Conservation (phyloP, 2,888 invertebrate species). For the Oscheius sp. region DNA sequence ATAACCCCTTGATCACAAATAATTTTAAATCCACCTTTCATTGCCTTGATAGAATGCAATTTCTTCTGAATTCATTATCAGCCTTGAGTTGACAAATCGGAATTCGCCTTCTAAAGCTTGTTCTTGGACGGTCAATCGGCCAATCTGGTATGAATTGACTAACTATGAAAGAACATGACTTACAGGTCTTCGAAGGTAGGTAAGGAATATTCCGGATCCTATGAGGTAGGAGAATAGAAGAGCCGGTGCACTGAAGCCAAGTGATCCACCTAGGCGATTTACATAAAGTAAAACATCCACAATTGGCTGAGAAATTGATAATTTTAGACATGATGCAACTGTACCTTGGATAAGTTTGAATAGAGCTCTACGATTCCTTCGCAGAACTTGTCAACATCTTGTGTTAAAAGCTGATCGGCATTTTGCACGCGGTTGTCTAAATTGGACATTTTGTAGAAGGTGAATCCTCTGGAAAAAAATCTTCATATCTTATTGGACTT, state of each 20-base stretch:
- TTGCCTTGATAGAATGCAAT: slow-evolving; percentile 77
- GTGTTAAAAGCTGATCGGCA: slow-evolving; percentile 93
- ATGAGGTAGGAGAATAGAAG: slow-evolving; percentile 87
- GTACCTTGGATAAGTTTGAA: slow-evolving; percentile 88
- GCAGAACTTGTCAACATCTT: slow-evolving; percentile 96
- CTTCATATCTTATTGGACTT: background rate
- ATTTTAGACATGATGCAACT: no score
- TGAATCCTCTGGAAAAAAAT: slow-evolving; percentile 60
- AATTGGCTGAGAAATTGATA: slow-evolving; percentile 76
- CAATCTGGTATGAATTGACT: slow-evolving; percentile 70
- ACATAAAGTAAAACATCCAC: slow-evolving; percentile 93
- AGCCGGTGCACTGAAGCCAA: slow-evolving; percentile 87
- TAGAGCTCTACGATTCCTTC: slow-evolving; percentile 93
- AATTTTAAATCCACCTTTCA: no score
- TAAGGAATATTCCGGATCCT: slow-evolving; percentile 85
- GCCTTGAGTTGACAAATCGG: slow-evolving; percentile 91
- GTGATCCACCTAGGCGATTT: slow-evolving; percentile 84
- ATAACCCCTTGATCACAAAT: no score
- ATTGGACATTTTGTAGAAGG: slow-evolving; percentile 89
- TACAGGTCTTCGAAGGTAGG: slow-evolving; percentile 72
- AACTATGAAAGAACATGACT: slow-evolving; percentile 6
- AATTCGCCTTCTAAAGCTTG: slow-evolving; percentile 98
- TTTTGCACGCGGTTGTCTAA: slow-evolving; percentile 92
- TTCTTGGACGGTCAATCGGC: slow-evolving; percentile 88
- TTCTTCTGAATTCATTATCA: slow-evolving; percentile 97